A percentile compares a stretch with the other conserved stretches of the same genome.
These are phyloP conservation scores for cat (Felis catus) DNA, from an alignment of 2,113 vertebrate species.

Conservation along the genomic window DNA sequence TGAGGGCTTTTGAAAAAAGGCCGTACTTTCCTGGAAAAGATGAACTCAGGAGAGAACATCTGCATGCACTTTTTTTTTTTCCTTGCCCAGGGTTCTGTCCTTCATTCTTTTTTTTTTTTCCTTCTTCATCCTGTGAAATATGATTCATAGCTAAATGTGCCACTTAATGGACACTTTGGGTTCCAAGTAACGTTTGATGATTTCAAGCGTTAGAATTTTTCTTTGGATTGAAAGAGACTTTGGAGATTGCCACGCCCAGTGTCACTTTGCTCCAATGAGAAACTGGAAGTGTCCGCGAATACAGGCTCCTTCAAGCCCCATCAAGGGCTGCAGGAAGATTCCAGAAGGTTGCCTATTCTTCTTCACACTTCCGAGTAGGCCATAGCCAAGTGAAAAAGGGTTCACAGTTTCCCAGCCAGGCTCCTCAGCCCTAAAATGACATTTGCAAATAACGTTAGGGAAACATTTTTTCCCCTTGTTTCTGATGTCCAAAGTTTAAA, in stretches of 20 bases:
- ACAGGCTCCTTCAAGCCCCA: background rate
- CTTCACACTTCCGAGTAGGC: background rate
- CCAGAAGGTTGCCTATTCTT: background rate
- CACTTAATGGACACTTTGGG: background rate
- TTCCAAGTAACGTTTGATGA: background rate
- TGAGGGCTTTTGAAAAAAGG: background rate
- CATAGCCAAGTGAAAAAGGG: background rate
- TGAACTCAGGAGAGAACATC: background rate
- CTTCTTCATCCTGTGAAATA: background rate
- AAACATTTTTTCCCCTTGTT: constrained; percentile 40
- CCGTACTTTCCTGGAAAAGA: background rate
- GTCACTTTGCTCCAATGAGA: background rate
- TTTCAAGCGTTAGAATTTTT: background rate
- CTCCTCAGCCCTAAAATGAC: constrained; percentile 6
- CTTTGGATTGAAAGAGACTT: background rate
- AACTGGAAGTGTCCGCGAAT: background rate
- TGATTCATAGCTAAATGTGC: constrained; percentile 5
- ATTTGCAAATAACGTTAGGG: constrained; percentile 62
- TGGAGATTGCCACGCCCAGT: background rate
- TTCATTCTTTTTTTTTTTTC: background rate
- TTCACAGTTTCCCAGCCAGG: constrained; percentile 8
- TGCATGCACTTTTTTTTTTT: background rate
- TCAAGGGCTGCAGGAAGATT: background rate
- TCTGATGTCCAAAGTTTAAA: constrained; percentile 60
- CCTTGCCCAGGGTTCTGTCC: background rate